phyloP scores from a whole-genome alignment of 2,113 vertebrate species.

The Lophura nycthemera region DNA sequence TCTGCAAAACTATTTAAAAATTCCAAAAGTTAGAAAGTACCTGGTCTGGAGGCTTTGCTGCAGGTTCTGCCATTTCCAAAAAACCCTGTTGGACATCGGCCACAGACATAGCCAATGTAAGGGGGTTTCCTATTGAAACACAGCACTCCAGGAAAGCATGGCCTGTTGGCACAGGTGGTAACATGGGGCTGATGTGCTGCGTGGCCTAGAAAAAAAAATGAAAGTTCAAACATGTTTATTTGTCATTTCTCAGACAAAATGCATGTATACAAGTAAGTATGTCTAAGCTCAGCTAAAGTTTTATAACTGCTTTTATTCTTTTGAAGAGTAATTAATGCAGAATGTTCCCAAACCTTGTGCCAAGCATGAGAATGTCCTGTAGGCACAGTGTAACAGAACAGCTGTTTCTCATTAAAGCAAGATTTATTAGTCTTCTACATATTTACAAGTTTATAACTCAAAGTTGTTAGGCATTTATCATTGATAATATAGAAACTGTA shows the following conservation, averaged over 20 bases:
- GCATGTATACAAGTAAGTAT: background rate
- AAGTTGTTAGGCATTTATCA: conserved; percentile 65
- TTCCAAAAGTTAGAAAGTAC: background rate
- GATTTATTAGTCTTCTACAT: conserved; percentile 76
- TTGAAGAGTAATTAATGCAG: conserved; percentile 43
- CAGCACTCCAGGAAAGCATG: conserved; percentile 81
- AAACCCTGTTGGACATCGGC: conserved; percentile 77
- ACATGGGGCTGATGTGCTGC: background rate
- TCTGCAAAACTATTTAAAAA: background rate
- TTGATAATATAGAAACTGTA: conserved; percentile 43
- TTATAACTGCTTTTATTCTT: conserved; percentile 30
- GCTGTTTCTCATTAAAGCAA: conserved; percentile 80
- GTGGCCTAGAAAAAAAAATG: background rate
- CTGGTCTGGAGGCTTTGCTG: conserved; percentile 24
- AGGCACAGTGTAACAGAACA: conserved; percentile 59
- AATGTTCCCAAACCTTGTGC: conserved; percentile 33
- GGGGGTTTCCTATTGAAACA: conserved; percentile 80
- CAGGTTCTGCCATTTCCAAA: conserved; percentile 25
- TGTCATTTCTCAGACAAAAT: background rate
- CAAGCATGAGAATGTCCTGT: conserved; percentile 44
- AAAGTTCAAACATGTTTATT: background rate
- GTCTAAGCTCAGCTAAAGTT: background rate
- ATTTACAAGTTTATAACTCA: conserved; percentile 74
- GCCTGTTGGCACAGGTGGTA: conserved; percentile 75
- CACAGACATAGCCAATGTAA: conserved; percentile 75